phyloP scores from a whole-genome alignment of 1,140 invertebrate species.

The Tetramorium alpestre region DNA sequence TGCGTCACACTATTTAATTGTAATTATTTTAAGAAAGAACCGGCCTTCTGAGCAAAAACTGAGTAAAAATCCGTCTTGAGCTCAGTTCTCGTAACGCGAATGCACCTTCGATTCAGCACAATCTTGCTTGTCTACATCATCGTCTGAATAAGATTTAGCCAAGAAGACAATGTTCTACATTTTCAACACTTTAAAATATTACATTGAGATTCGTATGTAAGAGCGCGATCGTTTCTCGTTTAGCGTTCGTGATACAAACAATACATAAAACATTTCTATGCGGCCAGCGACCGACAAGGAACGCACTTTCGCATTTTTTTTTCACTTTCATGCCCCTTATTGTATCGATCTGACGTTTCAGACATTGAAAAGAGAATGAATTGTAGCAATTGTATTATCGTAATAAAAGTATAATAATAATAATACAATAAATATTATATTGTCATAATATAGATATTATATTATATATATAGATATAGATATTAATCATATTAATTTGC shows the following conservation, averaged over 20 bases:
- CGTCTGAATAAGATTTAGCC: background rate
- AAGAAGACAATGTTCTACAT: background rate
- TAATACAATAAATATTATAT: background rate
- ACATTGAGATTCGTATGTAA: background rate
- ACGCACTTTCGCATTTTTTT: conserved; percentile 17
- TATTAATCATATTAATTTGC: background rate
- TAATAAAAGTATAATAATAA: background rate
- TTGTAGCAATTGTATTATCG: background rate
- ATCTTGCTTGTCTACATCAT: background rate
- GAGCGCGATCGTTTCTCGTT: conserved; percentile 9
- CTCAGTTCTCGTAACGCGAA: background rate
- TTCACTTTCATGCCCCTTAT: conserved; percentile 23
- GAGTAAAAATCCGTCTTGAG: background rate
- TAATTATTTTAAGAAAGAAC: background rate
- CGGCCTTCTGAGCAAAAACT: background rate
- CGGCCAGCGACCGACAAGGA: background rate
- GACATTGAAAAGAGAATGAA: background rate
- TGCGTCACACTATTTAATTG: background rate
- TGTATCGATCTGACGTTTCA: background rate
- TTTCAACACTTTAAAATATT: background rate
- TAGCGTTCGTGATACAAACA: background rate
- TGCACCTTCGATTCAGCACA: background rate
- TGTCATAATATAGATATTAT: background rate
- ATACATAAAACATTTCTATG: conserved; percentile 49
- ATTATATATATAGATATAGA: background rate